phyloP scores from a whole-genome alignment of 2,797 vertebrate species.

The Cynopterus sphinx region DNA sequence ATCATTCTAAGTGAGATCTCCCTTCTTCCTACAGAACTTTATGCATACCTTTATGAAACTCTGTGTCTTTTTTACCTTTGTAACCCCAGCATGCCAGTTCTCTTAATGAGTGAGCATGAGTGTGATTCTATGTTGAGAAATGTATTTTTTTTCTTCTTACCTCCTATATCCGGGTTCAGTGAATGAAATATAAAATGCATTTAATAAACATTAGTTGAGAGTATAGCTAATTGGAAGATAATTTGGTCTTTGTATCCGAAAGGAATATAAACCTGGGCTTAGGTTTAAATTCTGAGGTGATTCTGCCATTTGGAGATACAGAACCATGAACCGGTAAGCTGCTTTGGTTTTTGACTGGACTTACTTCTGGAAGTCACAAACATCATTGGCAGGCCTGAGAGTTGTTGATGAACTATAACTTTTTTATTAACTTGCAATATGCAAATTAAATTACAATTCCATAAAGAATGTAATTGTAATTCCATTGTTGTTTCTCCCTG shows the following conservation, averaged over 20 bases:
- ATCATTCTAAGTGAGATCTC: background rate
- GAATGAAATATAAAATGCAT: background rate
- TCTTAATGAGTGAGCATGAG: background rate
- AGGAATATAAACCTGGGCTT: background rate
- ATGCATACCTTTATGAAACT: background rate
- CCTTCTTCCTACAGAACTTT: background rate
- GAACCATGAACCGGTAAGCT: slow-evolving; percentile 32
- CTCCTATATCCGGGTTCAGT: background rate
- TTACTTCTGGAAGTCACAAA: background rate
- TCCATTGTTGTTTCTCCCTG: background rate
- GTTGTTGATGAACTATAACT: background rate
- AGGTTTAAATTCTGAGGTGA: slow-evolving; percentile 32
- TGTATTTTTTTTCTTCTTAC: background rate
- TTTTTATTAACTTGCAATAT: background rate
- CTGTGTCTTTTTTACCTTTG: background rate
- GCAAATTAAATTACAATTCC: background rate
- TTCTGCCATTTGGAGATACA: slow-evolving; percentile 40
- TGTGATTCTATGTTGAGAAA: background rate
- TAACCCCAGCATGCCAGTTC: background rate
- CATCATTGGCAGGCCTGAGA: background rate
- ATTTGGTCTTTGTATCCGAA: background rate
- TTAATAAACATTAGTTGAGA: slow-evolving; percentile 9
- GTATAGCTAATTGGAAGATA: background rate
- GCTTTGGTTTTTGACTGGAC: slow-evolving; percentile 43
- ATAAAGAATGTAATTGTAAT: background rate